Base-by-base conservation (phyloP, 2,888 invertebrate species). In the Erpobdella octoculata region DNA sequence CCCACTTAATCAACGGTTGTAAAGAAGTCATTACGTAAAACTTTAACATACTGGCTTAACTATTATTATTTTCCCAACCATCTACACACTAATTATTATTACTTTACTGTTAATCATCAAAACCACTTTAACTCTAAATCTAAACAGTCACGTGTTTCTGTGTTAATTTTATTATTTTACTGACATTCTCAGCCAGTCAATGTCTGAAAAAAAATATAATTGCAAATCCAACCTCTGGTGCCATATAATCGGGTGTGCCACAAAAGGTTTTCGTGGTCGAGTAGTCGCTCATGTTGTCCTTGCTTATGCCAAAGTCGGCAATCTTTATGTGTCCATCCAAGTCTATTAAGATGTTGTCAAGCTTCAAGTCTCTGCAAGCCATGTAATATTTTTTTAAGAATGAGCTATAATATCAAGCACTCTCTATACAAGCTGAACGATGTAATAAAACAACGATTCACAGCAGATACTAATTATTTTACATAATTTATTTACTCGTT, bases 241-340 rank as follows among this genome's bases (percentile, higher is more conserved):
- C 97, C 78, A 98, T 98, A 58, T 98, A 98, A 84, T 98, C 97
- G 0, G 98, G 98, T 31, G 98, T 98, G 25, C 98, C 93, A 82
- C 93, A 94, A 82, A 94, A 94, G 8, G 93, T 94, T 83, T 96
- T 90, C 79, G 94, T 91, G 79, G 89, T 91, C 76, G 90, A 91
- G 3, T 89, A 91, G 62, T 87, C 85, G 28, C 79, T 59, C 73
- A 93, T 92, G n/a, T 91, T 91, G 83, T 97, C 96, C 81, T 98
- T 98, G 85, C 98, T 98, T 98, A 98, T 98, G 71, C 98, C 98
- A 84, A 98, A 98, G 85, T 99, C 98, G 9, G 98, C 97, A 21
- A 72, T 64, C 86, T 99, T 98, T 77, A 99, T 97, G 83, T 98
- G 98, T 0, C 98, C 98, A 83, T 98, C 97, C 78, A 91, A 89